phyloP scores from a whole-genome alignment of 2,888 invertebrate genomes.

The Bugulina stolonifera region DNA sequence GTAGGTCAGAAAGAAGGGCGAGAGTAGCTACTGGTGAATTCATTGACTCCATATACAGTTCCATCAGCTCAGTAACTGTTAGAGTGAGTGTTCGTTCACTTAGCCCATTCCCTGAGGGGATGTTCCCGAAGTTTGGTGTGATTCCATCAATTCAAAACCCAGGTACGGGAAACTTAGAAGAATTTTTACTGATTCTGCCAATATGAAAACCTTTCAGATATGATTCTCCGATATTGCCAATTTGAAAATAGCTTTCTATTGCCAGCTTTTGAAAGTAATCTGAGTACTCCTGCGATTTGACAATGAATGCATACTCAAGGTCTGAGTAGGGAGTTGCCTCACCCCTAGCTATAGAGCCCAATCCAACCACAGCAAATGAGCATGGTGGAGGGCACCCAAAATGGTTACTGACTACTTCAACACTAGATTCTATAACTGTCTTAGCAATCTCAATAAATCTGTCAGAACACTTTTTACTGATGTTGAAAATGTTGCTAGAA shows the following conservation, averaged over 20 bases:
- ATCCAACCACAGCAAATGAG: background rate
- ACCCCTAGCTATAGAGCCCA: slow-evolving; percentile 16
- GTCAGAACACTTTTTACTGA: background rate
- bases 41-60: no score
- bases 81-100: background rate
- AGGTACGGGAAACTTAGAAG: no score
- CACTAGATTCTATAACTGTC: background rate
- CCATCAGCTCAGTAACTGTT: background rate
- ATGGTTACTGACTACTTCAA: background rate
- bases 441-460: slow-evolving; percentile 4
- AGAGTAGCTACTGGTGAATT: no score
- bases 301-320: no score
- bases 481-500: background rate
- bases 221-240: background rate
- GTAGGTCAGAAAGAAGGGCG: no score
- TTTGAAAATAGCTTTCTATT: no score
- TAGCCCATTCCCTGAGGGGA: slow-evolving; percentile 7
- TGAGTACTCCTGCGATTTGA: background rate
- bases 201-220: background rate
- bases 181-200: background rate
- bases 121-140: background rate
- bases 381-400: no score
- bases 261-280: background rate
- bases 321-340: slow-evolving; percentile 15
- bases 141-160: no score